Conservation (phyloP, 2,797 vertebrate species). For the Arnoldichthys spilopterus region DNA sequence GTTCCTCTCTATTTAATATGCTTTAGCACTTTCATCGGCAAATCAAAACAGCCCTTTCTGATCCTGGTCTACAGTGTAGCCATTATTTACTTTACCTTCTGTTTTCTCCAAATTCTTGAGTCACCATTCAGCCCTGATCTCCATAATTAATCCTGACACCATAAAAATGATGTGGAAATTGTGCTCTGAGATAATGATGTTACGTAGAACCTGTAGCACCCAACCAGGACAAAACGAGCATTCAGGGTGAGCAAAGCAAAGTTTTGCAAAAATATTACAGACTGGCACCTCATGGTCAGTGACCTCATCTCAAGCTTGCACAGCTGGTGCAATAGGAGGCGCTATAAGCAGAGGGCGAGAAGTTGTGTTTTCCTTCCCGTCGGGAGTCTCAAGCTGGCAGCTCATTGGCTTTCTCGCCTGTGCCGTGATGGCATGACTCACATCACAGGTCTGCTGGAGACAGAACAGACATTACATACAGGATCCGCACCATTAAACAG, state of each 20-base stretch:
- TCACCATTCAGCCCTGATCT: background rate
- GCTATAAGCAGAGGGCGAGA: slow-evolving; percentile 59
- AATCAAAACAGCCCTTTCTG: too few species aligned
- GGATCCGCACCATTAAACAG: slow-evolving; percentile 72
- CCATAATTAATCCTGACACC: background rate
- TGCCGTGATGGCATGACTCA: slow-evolving; percentile 73
- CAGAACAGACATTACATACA: slow-evolving; percentile 73
- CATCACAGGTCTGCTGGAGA: slow-evolving; percentile 62
- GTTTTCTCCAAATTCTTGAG: background rate
- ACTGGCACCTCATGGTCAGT: slow-evolving; percentile 66
- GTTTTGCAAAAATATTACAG: slow-evolving; percentile 50
- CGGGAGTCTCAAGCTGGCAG: slow-evolving; percentile 63
- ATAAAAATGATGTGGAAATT: background rate
- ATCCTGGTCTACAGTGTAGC: background rate
- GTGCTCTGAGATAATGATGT: slow-evolving; percentile 24
- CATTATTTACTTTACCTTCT: background rate
- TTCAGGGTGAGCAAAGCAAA: slow-evolving; percentile 47
- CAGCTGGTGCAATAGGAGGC: slow-evolving; percentile 63
- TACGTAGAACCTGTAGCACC: slow-evolving; percentile 29
- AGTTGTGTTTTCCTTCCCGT: slow-evolving; percentile 58
- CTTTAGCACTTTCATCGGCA: too few species aligned
- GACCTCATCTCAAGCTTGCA: slow-evolving; percentile 67
- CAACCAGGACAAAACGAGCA: slow-evolving; percentile 7
- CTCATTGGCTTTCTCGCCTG: slow-evolving; percentile 62
- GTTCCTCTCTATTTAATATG: too few species aligned